phyloP scores from a whole-genome alignment of 2,113 vertebrate genomes.

The Nyctereutes procyonoides region DNA sequence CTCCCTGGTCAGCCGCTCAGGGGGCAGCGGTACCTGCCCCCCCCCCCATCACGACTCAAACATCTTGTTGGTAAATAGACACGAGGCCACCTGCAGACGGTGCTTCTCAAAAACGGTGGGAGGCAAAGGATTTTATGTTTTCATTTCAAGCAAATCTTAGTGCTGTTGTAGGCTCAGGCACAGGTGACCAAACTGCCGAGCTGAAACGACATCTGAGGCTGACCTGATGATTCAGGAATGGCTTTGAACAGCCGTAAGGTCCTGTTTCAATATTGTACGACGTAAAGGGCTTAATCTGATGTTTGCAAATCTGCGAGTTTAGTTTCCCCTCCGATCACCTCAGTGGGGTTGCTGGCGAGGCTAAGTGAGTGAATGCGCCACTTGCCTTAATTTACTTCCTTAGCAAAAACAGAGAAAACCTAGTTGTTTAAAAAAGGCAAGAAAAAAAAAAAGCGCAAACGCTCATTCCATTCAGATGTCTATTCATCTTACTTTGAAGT shows the following conservation, averaged over 20 bases:
- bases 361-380: background rate
- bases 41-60: background rate
- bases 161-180: background rate
- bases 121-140: background rate
- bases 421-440: background rate
- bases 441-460: background rate
- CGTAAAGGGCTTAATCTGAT: background rate
- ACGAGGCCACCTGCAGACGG: background rate
- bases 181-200: background rate
- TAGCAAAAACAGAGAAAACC: background rate
- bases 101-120: background rate
- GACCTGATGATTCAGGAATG: background rate
- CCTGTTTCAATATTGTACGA: background rate
- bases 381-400: slow-evolving; percentile 2
- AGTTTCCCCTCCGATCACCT: background rate
- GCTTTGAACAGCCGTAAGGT: background rate
- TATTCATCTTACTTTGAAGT: slow-evolving; percentile 52
- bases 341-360: background rate
- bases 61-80: background rate
- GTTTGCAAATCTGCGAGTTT: background rate
- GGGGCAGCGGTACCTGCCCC: background rate
- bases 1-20: background rate
- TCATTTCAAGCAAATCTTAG: background rate
- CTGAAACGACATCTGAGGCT: background rate
- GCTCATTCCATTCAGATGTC: slow-evolving; percentile 4